Base-by-base conservation (phyloP, 2,888 invertebrate species). In the Dermolepida albohirtum region DNA sequence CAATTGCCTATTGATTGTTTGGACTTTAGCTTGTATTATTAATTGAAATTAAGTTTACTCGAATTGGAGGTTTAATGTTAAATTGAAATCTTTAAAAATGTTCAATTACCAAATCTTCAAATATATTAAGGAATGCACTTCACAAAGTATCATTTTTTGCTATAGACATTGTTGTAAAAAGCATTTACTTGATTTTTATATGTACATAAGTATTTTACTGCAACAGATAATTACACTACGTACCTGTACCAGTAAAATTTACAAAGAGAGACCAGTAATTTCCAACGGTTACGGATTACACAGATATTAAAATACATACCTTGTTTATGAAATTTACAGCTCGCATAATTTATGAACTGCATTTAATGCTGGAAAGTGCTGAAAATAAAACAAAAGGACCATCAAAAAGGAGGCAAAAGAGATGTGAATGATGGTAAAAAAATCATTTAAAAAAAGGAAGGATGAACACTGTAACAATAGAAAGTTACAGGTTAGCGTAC, bases 261-360 rank as follows among this genome's bases (percentile, higher is more conserved):
- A 59, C 59, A 59, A 59, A 59, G 47, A 44, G 29, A 59, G 59
- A 59, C 59, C 59, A 44, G 59, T 59, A 59, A 59, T 59, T 59
- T 59, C 59, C 59, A 59, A 47, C 59, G 59, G 57, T 59, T 59
- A 59, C 47, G 59, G 59, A 59, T 59, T 27, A 59, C 59, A 59
- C 59, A 44, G 47, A 59, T 59, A 59, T 59, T 59, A 59, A 59
- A 59, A 59, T 47, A 29, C 44, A 47, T 44, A 47, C 47, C 64
- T 68, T 54, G 67, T 63, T 68, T 68, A 55, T 47, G 50, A 68
- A 68, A 68, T 68, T 68, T 68, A 68, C 67, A 55, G 64, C 49
- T 64, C 44, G 41, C 51, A 50, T 63, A 63, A 63, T 63, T 63
- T 63, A 63, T 51, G 51, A 40, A 63, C 63, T 51, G 51, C 59